These are phyloP conservation scores for Thera obeliscata DNA, from an alignment of 2,888 invertebrate genomes.

Conservation along the genomic window DNA sequence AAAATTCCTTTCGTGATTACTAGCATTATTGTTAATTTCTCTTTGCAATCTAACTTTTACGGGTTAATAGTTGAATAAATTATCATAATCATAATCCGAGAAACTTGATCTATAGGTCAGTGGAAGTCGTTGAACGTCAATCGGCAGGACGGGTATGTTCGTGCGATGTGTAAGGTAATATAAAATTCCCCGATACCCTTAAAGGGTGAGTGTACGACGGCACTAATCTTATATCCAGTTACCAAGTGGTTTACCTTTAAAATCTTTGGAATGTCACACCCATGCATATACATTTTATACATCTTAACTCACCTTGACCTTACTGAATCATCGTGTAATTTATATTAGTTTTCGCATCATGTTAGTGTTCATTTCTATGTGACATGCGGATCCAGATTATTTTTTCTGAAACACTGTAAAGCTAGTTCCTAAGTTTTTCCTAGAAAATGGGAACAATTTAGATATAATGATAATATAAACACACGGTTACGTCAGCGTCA, in stretches of 20 bases:
- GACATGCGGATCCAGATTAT: constrained; percentile 33
- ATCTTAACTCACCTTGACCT: constrained; percentile 50
- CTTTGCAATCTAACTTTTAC: constrained; percentile 17
- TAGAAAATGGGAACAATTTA: constrained; percentile 52
- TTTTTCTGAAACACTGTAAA: constrained; percentile 11
- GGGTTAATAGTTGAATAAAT: constrained; percentile 19
- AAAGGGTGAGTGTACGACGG: constrained; percentile 26
- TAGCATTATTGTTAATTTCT: constrained; percentile 15
- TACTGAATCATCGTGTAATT: constrained; percentile 38
- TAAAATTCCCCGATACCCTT: constrained; percentile 31
- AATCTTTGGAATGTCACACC: constrained; percentile 51
- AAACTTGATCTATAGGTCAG: constrained; percentile 5
- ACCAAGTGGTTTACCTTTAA: constrained; percentile 53
- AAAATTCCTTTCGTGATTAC: constrained; percentile 29
- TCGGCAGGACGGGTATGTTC: constrained; percentile 4
- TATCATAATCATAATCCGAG: not conserved
- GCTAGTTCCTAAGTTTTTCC: constrained; percentile 38
- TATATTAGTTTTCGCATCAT: constrained; percentile 31
- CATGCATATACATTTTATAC: constrained; percentile 34
- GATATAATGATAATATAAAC: constrained; percentile 63
- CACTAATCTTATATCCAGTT: constrained; percentile 27
- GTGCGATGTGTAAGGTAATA: constrained; percentile 25
- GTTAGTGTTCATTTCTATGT: constrained; percentile 26
- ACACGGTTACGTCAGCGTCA: constrained; percentile 75
- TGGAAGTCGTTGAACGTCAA: constrained; percentile 15